Conservation (phyloP, 2,888 invertebrate species). For the Nowickia ferox region DNA sequence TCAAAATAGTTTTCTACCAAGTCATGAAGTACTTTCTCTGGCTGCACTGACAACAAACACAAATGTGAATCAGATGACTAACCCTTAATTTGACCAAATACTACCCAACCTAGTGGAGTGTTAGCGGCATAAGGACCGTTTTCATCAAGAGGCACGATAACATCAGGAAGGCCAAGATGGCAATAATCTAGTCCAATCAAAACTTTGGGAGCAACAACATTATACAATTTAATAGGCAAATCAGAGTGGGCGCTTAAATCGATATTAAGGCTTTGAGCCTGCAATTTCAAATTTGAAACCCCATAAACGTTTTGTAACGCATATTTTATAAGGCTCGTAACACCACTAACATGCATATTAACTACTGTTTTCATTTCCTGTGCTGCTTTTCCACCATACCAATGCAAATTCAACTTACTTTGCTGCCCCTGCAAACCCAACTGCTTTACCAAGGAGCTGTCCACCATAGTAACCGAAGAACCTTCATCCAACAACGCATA, state of each 20-base stretch:
- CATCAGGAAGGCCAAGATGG: slow-evolving; percentile 56
- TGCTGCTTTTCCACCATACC: slow-evolving; percentile 30
- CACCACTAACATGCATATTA: slow-evolving; percentile 48
- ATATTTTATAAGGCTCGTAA: slow-evolving; percentile 12
- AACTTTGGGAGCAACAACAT: slow-evolving; percentile 48
- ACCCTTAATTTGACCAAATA: slow-evolving; percentile 12
- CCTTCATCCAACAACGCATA: slow-evolving; percentile 57
- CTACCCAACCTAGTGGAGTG: slow-evolving; percentile 58
- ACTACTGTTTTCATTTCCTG: slow-evolving; percentile 31
- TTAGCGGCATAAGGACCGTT: slow-evolving; percentile 48
- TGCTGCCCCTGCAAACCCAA: slow-evolving; percentile 8
- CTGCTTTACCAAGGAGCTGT: slow-evolving; percentile 34
- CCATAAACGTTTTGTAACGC: slow-evolving; percentile 45
- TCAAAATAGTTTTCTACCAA: slow-evolving; percentile 9
- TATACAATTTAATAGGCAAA: slow-evolving; percentile 14
- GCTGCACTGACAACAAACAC: slow-evolving; percentile 6
- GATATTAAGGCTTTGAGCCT: slow-evolving; percentile 57
- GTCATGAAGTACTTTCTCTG: neutral
- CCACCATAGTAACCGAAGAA: slow-evolving; percentile 43
- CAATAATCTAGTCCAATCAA: slow-evolving; percentile 63
- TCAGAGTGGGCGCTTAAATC: slow-evolving; percentile 16
- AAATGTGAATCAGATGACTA: neutral
- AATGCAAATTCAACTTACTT: slow-evolving; percentile 20
- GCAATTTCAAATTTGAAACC: slow-evolving; percentile 58
- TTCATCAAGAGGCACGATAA: slow-evolving; percentile 21